Percentiles rank a stretch among this genome's conserved stretches.
phyloP scores from a whole-genome alignment of 2,113 vertebrate species.

The Mixornis gularis region DNA sequence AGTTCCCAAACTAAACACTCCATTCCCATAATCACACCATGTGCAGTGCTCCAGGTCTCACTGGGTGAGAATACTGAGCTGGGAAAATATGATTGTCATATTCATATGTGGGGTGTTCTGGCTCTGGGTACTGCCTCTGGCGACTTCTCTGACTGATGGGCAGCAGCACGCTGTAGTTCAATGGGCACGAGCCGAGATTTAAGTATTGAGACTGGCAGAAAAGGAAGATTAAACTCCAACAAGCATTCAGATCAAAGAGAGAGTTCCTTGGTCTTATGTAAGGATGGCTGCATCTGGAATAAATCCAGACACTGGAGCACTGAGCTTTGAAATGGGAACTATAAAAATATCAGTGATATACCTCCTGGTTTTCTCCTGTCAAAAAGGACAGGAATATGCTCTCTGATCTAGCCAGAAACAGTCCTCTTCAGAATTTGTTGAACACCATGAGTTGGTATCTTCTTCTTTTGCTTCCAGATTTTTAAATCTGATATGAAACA shows the following conservation, averaged over 20 bases:
- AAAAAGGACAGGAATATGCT: not conserved
- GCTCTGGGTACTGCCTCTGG: not conserved
- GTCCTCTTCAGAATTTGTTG: not conserved
- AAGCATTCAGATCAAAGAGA: not conserved
- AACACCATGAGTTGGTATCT: not conserved
- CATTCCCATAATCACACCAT: not conserved
- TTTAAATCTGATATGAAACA: not conserved
- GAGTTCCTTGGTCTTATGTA: not conserved
- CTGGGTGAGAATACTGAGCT: not conserved
- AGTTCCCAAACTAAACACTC: not conserved
- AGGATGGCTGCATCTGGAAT: not conserved
- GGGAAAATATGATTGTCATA: not conserved
- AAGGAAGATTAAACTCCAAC: not conserved
- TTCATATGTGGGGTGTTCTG: not conserved
- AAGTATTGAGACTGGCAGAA: not conserved
- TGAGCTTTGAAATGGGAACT: not conserved
- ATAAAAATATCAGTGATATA: not conserved
- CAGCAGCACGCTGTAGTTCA: not conserved
- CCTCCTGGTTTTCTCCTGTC: not conserved
- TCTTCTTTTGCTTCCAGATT: not conserved
- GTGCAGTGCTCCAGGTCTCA: not conserved
- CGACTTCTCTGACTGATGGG: not conserved
- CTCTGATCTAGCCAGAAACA: not conserved
- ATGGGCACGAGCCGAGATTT: accelerated
- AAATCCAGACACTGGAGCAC: not conserved